These are phyloP conservation scores for Halcyon senegalensis DNA, from an alignment of 2,113 vertebrate species.

Conservation along the genomic window DNA sequence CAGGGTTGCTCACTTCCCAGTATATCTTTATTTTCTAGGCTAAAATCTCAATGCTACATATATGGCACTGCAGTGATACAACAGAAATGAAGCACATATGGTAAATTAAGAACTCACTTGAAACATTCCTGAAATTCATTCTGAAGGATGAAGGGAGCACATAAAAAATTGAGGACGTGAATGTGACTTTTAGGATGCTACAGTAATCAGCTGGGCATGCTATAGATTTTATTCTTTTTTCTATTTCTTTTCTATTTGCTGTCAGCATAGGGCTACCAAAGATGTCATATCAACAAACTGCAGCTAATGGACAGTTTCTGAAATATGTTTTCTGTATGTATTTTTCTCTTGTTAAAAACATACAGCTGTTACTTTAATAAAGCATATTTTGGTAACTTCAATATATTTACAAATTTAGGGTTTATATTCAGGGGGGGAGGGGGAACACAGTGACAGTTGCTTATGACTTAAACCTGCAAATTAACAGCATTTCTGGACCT, in stretches of 20 bases:
- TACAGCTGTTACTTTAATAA: not conserved
- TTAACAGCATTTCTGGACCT: not conserved
- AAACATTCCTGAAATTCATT: not conserved
- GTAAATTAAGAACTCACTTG: not conserved
- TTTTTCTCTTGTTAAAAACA: not conserved
- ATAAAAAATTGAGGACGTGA: not conserved
- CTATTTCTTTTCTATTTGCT: not conserved
- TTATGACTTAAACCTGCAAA: not conserved
- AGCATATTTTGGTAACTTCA: not conserved
- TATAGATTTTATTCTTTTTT: not conserved
- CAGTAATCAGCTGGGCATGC: not conserved
- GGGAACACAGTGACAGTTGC: not conserved
- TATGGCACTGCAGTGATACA: not conserved
- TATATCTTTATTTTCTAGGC: not conserved
- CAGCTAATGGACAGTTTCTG: not conserved
- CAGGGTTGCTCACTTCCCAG: not conserved
- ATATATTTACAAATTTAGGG: not conserved
- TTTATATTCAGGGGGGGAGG: not conserved
- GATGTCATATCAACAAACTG: not conserved
- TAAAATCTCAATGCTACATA: not conserved
- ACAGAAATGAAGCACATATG: not conserved
- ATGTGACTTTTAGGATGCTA: not conserved
- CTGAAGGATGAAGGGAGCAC: not conserved
- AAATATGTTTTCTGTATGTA: not conserved
- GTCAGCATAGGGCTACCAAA: not conserved